Evolutionary conservation across 2,797 vertebrate species (phyloP), one percentile per base, ranked within the genome.

Genomic region (Amblyopsis hoosieri): DNA sequence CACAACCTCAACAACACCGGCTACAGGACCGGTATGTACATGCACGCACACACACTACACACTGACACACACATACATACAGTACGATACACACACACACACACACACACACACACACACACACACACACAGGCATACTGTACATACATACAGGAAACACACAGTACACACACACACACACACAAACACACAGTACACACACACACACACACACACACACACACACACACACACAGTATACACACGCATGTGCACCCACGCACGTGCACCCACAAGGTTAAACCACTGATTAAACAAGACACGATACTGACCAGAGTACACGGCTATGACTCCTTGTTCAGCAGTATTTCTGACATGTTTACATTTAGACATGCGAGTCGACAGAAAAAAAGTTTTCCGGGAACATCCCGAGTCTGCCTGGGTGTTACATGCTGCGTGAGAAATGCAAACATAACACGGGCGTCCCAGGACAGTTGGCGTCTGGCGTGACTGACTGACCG

Each of bases 371-470:
- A 57, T 60, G 52, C 66, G 63, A 54, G 71, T 62, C 76, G 66
- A 69, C 66, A 67, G 54, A 72, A 23, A 74, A 23, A 23, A 23
- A 3, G 68, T 65, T 66, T 76, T 71, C 78, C 51, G 47, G 66
- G 72, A 67, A 78, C 65, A 37, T 37, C 67, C 47, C 23, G 65
- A 72, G 66, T 74, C 58, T 68, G 63, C 67, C 69, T 62, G 71
- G 48, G 69, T 73, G 72, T n/a, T 37, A 37, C 33, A 37, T 4
- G 33, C 33, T 37, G 33, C 7, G 33, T 82, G 81, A 86, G 82
- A 86, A 87, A 87, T 81, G 67, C 79, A 86, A 87, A 89, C 82
- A 83, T 0, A 4, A 59, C 45, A 60, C 66, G 60, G 19, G 2
- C 75, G 82, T 23, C 19, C 77, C 86, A 85, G 81, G 63, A 73